A percentile compares a stretch with the other conserved stretches of the same genome.
Evolutionary conservation across 2,113 vertebrate species (phyloP).

Genomic region (Atlantisia rogersi): DNA sequence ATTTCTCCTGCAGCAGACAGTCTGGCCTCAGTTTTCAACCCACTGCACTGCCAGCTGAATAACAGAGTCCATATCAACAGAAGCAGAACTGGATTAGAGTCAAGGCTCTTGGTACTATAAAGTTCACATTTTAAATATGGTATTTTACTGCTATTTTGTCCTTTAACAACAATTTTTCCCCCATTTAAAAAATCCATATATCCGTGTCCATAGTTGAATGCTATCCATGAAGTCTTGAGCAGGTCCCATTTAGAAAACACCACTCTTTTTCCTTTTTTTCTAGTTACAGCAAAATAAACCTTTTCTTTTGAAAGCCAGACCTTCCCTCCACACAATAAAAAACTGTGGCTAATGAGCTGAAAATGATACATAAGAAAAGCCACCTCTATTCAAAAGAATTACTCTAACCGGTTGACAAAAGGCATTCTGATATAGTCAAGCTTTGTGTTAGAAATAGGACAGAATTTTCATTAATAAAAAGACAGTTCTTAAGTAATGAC

Average conservation of each 20-base stretch:
- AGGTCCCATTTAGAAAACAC: background rate
- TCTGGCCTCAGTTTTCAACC: background rate
- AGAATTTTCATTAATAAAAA: background rate
- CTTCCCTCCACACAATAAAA: background rate
- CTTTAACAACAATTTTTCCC: background rate
- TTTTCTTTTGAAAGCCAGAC: background rate
- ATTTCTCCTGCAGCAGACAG: background rate
- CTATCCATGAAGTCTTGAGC: background rate
- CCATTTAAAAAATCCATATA: background rate
- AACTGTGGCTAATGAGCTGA: background rate
- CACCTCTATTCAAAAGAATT: background rate
- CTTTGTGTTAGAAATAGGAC: background rate
- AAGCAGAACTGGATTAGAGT: background rate
- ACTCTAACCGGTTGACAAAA: background rate
- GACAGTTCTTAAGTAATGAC: background rate
- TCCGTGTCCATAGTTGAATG: background rate
- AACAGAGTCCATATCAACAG: background rate
- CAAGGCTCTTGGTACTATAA: background rate
- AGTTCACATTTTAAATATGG: background rate
- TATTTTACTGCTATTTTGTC: background rate
- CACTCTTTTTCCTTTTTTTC: background rate
- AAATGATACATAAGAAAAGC: background rate
- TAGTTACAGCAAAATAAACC: background rate
- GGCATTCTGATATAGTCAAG: background rate
- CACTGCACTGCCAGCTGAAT: background rate